Conservation (phyloP, 2,797 vertebrate species). For the Crenichthys baileyi region DNA sequence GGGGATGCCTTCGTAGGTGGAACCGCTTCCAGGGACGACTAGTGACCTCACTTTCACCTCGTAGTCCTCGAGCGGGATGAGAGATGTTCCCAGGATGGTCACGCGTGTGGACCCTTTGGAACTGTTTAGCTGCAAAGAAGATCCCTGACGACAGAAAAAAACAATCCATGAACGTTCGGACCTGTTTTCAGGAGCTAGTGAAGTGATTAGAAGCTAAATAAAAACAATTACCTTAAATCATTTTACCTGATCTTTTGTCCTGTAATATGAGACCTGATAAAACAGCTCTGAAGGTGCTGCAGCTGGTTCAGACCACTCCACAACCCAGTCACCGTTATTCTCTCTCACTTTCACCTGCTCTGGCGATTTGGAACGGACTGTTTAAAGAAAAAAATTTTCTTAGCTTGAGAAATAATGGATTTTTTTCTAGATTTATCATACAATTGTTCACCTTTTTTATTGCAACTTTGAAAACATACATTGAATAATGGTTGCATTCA, state of each 20-base stretch:
- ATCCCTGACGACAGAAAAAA: conserved; percentile 22
- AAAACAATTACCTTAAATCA: neutral
- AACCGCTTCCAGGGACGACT: neutral
- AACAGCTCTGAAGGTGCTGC: fast-evolving
- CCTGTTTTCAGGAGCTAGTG: neutral
- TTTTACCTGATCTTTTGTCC: conserved; percentile 45
- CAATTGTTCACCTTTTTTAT: neutral
- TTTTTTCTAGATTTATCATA: neutral
- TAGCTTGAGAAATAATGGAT: neutral
- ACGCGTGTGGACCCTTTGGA: neutral
- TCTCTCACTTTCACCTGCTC: conserved; percentile 35
- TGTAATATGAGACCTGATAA: conserved; percentile 68
- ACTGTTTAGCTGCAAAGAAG: neutral
- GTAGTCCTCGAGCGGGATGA: conserved; percentile 57
- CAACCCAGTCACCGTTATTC: conserved; percentile 37
- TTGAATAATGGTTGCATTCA: neutral
- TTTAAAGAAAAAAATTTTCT: neutral
- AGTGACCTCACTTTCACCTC: conserved; percentile 67
- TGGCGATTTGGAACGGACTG: conserved; percentile 66
- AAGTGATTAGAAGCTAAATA: neutral
- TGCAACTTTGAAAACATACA: neutral
- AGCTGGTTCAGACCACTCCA: conserved; percentile 54
- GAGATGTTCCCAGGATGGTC: conserved; percentile 17
- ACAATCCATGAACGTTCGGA: neutral
- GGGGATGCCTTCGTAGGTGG: conserved; percentile 5